Conservation (phyloP, 2,888 invertebrate species). For the Allacma fusca region DNA sequence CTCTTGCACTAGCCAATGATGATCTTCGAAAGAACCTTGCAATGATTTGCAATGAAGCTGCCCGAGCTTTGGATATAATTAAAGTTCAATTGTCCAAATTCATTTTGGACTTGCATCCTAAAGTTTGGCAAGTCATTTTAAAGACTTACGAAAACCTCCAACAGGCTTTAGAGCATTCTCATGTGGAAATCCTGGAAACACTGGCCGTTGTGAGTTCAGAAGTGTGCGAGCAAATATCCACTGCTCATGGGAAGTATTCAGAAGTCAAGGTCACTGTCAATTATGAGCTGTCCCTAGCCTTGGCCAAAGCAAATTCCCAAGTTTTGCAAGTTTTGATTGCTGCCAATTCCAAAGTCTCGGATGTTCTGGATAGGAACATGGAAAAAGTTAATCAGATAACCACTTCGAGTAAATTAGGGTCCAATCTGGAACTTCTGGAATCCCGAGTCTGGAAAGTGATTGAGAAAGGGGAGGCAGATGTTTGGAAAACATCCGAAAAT, state of each 20-base stretch:
- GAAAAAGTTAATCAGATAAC: constrained; percentile 30
- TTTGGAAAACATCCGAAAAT: constrained; percentile 27
- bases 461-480: constrained; percentile 26
- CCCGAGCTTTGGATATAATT: not conserved
- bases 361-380: constrained; percentile 17
- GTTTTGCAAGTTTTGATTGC: constrained; percentile 29
- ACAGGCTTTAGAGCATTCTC: not conserved
- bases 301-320: constrained; percentile 36
- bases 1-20: constrained; percentile 26
- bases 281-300: constrained; percentile 25
- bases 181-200: constrained; percentile 28
- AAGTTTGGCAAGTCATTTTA: not conserved
- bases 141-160: constrained; percentile 9
- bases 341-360: constrained; percentile 16
- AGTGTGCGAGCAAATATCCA: constrained; percentile 31
- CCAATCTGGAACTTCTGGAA: constrained; percentile 9
- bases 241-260: constrained; percentile 24
- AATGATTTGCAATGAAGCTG: not conserved
- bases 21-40: constrained; percentile 26
- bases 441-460: constrained; percentile 26
- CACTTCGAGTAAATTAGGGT: not conserved
- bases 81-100: constrained; percentile 13
- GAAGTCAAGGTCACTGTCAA: constrained; percentile 32
- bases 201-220: constrained; percentile 13
- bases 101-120: constrained; percentile 18